Evolutionary conservation across 1,140 invertebrate genomes (phyloP), one percentile per base, ranked within the genome.

Genomic region (Leptopilina clavipes): DNA sequence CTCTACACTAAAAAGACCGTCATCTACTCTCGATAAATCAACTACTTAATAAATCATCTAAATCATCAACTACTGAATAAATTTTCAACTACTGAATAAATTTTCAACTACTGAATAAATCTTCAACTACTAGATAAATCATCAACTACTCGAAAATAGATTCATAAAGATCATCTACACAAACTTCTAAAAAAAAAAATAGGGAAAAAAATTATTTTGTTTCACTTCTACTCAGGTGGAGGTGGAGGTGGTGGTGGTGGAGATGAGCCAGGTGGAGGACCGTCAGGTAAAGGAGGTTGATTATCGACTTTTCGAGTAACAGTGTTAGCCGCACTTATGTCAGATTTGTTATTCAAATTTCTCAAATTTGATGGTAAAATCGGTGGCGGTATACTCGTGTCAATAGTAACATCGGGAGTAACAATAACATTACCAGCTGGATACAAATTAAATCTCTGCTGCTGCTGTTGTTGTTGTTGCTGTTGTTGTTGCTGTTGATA

Each of bases 241-340:
- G 91, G 91, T 3, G 91, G 91, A 1, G 90, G 91, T 2, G 91
- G 91, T 1, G 90, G 90, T 17, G 88, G 89, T 0, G 86, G 59
- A 65, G 59, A 82, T 59, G 80, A 76, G 70, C 82, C 84, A 17
- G 91, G 91, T 6, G 91, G 91, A 19, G 91, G 91, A 19, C 88
- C 90, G 70, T 81, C 84, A 5, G 91, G 91, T 54, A 91, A 80
- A 0, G 90, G 90, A 0, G 90, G 90, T 31, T 84, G 84, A 22
- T 8, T 37, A 11, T 65, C 12, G 11, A 12, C 25, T n/a, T 65
- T 65, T 0, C 9, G 37, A 40, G 25, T 7, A 11, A 3, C 54
- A 11, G 54, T 10, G 10, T 11, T 8, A 25, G 10, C 11, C 9
- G 5, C 11, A 65, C 12, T 31, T 48, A 17, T 17, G 1, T 48